phyloP scores from a whole-genome alignment of 1,140 invertebrate genomes.

The Sarcophaga peregrina region DNA sequence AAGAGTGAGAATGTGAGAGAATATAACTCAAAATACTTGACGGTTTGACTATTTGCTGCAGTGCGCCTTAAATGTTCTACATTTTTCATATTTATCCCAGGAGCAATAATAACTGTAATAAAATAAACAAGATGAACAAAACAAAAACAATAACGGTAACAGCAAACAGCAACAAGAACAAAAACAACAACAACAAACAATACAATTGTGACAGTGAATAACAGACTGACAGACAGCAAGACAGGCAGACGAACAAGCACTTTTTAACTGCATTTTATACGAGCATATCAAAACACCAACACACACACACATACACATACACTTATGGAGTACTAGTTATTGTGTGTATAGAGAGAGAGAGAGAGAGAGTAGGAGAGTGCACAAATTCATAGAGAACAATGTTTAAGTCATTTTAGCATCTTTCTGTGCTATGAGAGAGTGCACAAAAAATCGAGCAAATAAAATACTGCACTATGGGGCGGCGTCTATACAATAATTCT shows the following conservation, averaged over 20 bases:
- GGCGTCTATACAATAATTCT: background rate
- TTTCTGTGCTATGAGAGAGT: background rate
- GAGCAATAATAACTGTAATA: background rate
- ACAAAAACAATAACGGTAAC: background rate
- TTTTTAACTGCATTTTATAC: too few species aligned
- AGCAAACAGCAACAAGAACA: background rate
- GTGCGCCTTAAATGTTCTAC: constrained; percentile 14
- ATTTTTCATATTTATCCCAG: constrained; percentile 22
- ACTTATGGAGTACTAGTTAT: too few species aligned
- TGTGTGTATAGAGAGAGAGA: background rate
- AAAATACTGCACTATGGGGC: background rate
- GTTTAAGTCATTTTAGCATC: constrained; percentile 14
- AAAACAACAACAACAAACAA: background rate
- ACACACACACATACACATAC: too few species aligned
- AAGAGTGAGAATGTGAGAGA: too few species aligned
- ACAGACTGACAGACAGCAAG: background rate
- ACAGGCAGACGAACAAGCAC: too few species aligned
- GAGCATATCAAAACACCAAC: too few species aligned
- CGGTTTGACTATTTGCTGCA: constrained; percentile 26
- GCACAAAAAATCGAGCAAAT: background rate
- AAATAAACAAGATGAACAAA: background rate
- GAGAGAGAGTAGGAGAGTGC: background rate
- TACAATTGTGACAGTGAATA: background rate
- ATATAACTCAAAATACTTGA: background rate
- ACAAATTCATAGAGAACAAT: background rate